phyloP scores from a whole-genome alignment of 2,888 invertebrate species.

The Elmis aenea region DNA sequence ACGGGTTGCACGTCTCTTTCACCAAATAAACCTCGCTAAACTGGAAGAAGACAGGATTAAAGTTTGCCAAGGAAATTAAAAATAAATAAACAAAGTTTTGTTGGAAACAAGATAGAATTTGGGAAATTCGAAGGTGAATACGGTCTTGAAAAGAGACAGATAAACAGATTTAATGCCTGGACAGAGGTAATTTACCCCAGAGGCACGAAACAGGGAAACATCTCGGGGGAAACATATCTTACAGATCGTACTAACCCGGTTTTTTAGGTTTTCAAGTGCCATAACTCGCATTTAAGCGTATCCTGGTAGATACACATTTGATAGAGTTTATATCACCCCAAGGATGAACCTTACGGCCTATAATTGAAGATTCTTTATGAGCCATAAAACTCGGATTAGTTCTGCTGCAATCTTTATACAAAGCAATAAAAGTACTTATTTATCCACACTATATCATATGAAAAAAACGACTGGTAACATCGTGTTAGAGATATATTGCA shows the following conservation, averaged over 20 bases:
- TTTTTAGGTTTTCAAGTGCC: conserved; percentile 37
- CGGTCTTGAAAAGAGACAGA: conserved; percentile 21
- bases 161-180: conserved; percentile 35
- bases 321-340: conserved; percentile 35
- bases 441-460: conserved; percentile 13
- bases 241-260: conserved; percentile 28
- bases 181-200: conserved; percentile 36
- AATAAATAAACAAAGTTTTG: conserved; percentile 31
- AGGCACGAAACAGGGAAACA: conserved; percentile 23
- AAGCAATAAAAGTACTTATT: conserved; percentile 25
- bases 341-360: conserved; percentile 34
- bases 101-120: conserved; percentile 15
- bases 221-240: conserved; percentile 31
- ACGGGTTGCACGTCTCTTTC: conserved; percentile 13
- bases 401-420: conserved; percentile 31
- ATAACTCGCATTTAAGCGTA: conserved; percentile 39
- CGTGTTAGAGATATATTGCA: conserved; percentile 2
- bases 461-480: not conserved
- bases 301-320: conserved; percentile 37
- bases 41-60: conserved; percentile 15
- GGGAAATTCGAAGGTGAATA: conserved; percentile 17
- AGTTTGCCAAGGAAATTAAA: conserved; percentile 25
- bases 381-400: conserved; percentile 33
- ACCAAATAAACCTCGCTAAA: conserved; percentile 9
- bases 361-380: conserved; percentile 39